Conservation (phyloP, 2,797 vertebrate genomes). For the Dermochelys coriacea region DNA sequence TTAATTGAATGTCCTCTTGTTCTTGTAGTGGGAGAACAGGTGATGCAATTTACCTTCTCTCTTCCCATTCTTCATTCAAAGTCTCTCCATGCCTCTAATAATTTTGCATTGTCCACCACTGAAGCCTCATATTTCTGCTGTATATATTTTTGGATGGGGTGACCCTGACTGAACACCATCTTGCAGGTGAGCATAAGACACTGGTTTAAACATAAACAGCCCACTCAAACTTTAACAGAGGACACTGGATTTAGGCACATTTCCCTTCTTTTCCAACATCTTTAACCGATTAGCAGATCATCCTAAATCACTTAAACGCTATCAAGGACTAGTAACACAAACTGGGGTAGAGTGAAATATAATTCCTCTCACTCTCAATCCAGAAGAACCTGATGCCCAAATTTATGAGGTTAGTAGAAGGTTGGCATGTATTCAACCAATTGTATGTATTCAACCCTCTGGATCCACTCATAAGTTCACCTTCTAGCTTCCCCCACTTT, state of each 20-base stretch:
- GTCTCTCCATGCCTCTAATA: neutral
- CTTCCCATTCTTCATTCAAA: neutral
- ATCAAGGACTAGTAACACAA: neutral
- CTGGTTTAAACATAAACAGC: neutral
- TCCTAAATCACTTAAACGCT: neutral
- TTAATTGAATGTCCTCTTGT: conserved; percentile 48
- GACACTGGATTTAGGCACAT: neutral
- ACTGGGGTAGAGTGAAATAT: neutral
- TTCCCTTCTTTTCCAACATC: neutral
- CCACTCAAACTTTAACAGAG: neutral
- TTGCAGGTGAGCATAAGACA: neutral
- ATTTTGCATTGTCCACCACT: neutral
- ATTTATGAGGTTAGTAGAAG: neutral
- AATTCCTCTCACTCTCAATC: neutral
- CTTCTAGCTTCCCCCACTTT: neutral
- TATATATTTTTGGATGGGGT: neutral
- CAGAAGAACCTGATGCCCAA: neutral
- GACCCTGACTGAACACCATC: neutral
- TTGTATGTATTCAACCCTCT: conserved; percentile 3
- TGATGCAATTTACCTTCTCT: neutral
- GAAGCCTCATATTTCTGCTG: neutral
- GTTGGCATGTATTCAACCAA: neutral
- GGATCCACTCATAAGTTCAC: neutral
- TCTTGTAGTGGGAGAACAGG: conserved; percentile 3
- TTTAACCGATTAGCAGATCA: neutral